Base-by-base conservation (phyloP, 2,888 invertebrate genomes). In the Periphyllus acericola region DNA sequence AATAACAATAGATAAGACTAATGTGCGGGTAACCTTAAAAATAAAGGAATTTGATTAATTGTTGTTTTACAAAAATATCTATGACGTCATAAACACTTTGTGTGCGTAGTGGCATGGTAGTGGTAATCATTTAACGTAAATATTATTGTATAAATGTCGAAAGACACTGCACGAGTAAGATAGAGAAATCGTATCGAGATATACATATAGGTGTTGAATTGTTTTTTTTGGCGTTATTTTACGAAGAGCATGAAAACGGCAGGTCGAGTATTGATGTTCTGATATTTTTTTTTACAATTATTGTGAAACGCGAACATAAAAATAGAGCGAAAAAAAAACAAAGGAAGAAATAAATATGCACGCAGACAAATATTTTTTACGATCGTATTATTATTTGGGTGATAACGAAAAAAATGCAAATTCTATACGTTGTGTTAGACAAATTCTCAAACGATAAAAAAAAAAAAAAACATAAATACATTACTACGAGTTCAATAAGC, bases 1-100 rank as follows among this genome's bases (percentile, higher is more conserved):
- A 32, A 78, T 52, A 52, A 78, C 52, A 78, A 78, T 78, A 55
- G 78, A 78, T 52, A 52, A 32, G 52, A 78, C 52, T 32, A 78
- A 55, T 55, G 78, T 55, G 52, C 32, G 78, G 4, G 32, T 46
- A 78, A 78, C 52, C 32, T 32, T 32, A 52, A 5, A 55, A 78
- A 78, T 32, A 78, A 78, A 78, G 29, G 21, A 78, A 52, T 78
- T 78, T 78, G 76, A 78, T 32, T 76, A 46, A 76, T 52, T 78
- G 52, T 78, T 52, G 32, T 14, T 78, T 52, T 5, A 32, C 52
- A 55, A 29, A 46, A 32, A 52, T 40, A 32, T 78, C 32, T 32
- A 78, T 21, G 46, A 78, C 14, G 32, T 78, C 14, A 52, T 25
- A 25, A 25, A 60, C 25, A 60, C 3, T 1, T 60, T 60, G 60